phyloP scores from a whole-genome alignment of 2,113 vertebrate genomes.

The Pteruthius melanotis region DNA sequence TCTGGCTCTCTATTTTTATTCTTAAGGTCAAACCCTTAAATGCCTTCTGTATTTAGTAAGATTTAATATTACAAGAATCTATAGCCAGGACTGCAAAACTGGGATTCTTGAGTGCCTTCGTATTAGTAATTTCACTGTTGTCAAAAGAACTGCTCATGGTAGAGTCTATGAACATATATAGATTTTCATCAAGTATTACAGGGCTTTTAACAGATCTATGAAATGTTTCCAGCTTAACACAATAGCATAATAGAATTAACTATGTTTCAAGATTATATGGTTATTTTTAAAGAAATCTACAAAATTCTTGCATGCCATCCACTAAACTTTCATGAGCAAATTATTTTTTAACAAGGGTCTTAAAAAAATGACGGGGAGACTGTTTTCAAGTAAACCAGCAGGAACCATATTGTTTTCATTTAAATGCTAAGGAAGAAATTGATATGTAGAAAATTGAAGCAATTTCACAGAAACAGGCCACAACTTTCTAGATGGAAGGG shows the following conservation, averaged over 20 bases:
- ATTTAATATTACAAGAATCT: slow-evolving; percentile 4
- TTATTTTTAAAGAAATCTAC: background rate
- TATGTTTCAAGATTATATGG: background rate
- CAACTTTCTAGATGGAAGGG: background rate
- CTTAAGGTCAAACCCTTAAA: slow-evolving; percentile 10
- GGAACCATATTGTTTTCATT: background rate
- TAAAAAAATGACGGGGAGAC: background rate
- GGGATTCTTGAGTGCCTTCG: background rate
- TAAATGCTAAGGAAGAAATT: background rate
- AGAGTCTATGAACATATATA: background rate
- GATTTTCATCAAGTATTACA: background rate
- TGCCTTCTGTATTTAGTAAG: background rate
- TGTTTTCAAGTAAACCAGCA: background rate
- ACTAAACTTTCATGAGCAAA: background rate
- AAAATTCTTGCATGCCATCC: background rate
- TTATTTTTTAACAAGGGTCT: background rate
- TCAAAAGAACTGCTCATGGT: background rate
- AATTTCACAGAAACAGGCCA: background rate
- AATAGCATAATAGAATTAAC: background rate
- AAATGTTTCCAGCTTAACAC: background rate
- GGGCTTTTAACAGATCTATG: background rate
- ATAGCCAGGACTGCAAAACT: background rate
- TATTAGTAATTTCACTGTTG: background rate
- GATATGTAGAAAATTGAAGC: background rate
- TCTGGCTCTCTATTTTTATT: background rate